Evolutionary conservation across 2,113 vertebrate genomes (phyloP).

Genomic region (Dromaius novaehollandiae): DNA sequence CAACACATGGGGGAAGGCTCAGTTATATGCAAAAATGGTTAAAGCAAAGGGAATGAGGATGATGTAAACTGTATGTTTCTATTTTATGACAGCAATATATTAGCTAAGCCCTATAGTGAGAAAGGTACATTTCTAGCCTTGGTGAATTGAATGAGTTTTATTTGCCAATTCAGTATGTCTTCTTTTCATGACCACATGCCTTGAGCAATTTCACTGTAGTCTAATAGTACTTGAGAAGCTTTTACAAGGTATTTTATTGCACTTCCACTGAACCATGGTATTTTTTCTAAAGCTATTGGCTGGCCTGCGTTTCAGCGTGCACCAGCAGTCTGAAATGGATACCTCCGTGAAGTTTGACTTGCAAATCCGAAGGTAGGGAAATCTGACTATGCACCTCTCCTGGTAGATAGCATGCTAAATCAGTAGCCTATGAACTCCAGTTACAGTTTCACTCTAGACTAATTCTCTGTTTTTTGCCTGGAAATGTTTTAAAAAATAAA

Average conservation of each 20-base stretch:
- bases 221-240: not conserved
- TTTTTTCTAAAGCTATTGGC: conserved; percentile 80
- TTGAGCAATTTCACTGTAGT: not conserved
- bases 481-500: not conserved
- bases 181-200: not conserved
- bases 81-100: not conserved
- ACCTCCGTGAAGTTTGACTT: conserved; percentile 92
- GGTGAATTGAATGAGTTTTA: not conserved
- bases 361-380: conserved; percentile 88
- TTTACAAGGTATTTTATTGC: not conserved
- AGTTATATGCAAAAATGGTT: not conserved
- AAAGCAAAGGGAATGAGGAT: not conserved
- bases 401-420: not conserved
- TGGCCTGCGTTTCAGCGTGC: conserved; percentile 91
- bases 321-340: conserved; percentile 95
- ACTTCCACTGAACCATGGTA: not conserved
- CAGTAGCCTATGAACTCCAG: not conserved
- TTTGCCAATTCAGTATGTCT: not conserved
- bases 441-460: not conserved
- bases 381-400: not conserved
- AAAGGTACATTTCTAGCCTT: not conserved
- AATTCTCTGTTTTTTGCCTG: not conserved
- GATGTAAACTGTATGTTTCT: not conserved
- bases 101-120: not conserved
- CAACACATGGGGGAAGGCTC: not conserved